phyloP scores from a whole-genome alignment of 2,113 vertebrate genomes.

The Microtus richardsoni region DNA sequence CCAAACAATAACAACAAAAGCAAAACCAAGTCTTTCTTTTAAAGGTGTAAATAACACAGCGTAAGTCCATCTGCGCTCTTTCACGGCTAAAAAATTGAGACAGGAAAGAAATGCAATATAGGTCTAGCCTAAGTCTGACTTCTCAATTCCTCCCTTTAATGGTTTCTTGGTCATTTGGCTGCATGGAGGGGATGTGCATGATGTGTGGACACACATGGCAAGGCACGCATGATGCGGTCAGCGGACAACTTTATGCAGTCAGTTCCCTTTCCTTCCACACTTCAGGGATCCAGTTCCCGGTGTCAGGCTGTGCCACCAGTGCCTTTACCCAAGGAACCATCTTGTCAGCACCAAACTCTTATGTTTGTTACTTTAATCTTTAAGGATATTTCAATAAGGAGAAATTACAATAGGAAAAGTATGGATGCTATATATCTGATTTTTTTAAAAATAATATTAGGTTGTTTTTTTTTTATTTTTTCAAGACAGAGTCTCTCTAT shows the following conservation, averaged over 20 bases:
- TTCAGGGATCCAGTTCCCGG: not conserved
- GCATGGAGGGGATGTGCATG: not conserved
- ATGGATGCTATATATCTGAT: not conserved
- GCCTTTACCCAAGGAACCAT: too few relatives aligned
- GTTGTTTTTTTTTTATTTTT: not conserved
- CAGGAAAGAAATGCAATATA: not conserved
- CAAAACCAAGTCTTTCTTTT: not conserved
- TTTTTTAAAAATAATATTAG: not conserved
- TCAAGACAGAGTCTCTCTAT: not conserved
- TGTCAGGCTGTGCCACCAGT: not conserved
- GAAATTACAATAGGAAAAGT: constrained; percentile 19
- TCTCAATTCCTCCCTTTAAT: constrained; percentile 13
- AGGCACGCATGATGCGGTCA: not conserved
- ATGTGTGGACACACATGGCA: not conserved
- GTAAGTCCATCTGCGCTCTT: not conserved
- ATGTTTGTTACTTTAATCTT: not conserved
- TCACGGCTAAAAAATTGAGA: constrained; percentile 21
- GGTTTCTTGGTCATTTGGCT: not conserved
- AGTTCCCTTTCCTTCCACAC: too few relatives aligned
- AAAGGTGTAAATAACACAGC: constrained; percentile 13
- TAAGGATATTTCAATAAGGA: constrained; percentile 47
- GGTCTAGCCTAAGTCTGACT: constrained; percentile 22
- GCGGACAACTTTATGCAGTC: not conserved
- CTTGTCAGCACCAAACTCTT: not conserved
- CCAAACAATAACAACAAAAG: not conserved